These are phyloP conservation scores for Zootoca vivipara DNA, from an alignment of 2,113 vertebrate species.

Conservation along the genomic window DNA sequence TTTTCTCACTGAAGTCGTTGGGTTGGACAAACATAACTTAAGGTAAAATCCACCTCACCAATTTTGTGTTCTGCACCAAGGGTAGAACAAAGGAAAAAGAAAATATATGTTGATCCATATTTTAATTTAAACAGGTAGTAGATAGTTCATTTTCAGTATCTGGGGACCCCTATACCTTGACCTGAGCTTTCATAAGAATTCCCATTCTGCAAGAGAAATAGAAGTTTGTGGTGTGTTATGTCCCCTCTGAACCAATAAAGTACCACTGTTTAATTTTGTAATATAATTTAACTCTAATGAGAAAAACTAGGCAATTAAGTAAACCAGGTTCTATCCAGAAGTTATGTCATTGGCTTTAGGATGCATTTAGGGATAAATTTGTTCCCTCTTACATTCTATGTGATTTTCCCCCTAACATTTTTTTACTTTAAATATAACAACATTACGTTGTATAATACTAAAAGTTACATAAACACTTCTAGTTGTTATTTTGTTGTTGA, in stretches of 20 bases:
- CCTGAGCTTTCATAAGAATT: not conserved
- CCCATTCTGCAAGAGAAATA: not conserved
- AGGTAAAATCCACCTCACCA: not conserved
- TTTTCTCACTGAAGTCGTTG: not conserved
- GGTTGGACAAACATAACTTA: not conserved
- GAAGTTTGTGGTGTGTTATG: rapidly evolving
- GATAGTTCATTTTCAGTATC: conserved; percentile 4
- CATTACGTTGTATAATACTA: not conserved
- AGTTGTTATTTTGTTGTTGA: not conserved
- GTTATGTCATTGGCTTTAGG: conserved; percentile 18
- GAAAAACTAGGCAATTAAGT: not conserved
- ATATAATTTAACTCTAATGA: not conserved
- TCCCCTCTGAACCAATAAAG: not conserved
- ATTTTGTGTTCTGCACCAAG: not conserved
- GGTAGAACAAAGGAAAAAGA: not conserved
- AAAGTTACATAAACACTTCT: not conserved
- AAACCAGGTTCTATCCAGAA: not conserved
- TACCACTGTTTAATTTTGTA: not conserved
- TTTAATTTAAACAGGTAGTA: not conserved
- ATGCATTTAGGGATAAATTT: not conserved
- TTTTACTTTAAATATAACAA: conserved; percentile 5
- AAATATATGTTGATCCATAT: not conserved
- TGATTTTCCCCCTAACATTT: conserved; percentile 19
- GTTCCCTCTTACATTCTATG: not conserved
- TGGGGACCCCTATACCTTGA: not conserved